phyloP scores from a whole-genome alignment of 2,888 invertebrate genomes.

The Agapostemon virescens region DNA sequence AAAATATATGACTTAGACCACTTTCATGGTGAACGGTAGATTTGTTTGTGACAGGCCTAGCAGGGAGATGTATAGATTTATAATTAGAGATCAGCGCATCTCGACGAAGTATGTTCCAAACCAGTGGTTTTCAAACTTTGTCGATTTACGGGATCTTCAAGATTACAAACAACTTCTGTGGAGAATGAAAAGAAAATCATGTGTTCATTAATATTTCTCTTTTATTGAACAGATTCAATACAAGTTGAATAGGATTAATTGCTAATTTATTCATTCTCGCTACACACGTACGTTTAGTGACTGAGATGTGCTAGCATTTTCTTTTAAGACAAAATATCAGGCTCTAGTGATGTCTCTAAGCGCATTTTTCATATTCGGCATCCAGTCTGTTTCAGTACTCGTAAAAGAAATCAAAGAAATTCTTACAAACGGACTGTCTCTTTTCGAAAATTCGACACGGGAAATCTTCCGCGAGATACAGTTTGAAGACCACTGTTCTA shows the following conservation, averaged over 20 bases:
- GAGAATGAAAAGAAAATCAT: background rate
- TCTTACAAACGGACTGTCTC: background rate
- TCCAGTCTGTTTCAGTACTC: background rate
- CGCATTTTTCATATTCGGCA: background rate
- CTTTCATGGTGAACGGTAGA: background rate
- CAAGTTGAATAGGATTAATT: background rate
- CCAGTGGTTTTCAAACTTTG: conserved; percentile 1
- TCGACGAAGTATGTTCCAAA: background rate
- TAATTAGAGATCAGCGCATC: background rate
- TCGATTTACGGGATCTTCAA: background rate
- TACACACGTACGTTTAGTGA: background rate
- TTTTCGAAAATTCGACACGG: background rate
- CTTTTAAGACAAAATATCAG: background rate
- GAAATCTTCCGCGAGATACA: background rate
- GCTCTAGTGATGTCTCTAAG: background rate
- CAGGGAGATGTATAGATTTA: background rate
- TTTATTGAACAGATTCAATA: background rate
- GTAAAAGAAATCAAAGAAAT: background rate
- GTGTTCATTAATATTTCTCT: background rate
- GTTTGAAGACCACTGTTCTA: conserved; percentile 3
- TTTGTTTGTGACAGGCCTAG: background rate
- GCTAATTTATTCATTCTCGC: background rate
- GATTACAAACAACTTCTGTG: background rate
- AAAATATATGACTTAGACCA: background rate
- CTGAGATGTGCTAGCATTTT: background rate